phyloP scores from a whole-genome alignment of 2,888 invertebrate genomes.

The Drosophila kuntzei region DNA sequence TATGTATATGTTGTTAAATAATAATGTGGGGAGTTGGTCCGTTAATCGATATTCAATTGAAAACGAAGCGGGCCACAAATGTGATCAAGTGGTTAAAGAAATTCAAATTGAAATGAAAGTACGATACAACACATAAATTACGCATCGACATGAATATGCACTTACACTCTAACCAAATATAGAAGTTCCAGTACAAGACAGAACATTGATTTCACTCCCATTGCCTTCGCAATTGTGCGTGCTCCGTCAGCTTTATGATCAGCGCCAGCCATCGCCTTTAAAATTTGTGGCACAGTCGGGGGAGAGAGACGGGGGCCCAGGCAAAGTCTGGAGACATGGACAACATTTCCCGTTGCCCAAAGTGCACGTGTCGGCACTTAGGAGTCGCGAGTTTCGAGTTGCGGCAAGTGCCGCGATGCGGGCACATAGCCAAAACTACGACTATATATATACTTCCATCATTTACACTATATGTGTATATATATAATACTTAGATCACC shows the following conservation, averaged over 20 bases:
- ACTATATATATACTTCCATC: constrained; percentile 1
- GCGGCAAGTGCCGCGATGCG: constrained; percentile 71
- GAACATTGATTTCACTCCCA: constrained; percentile 70
- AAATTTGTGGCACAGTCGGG: constrained; percentile 30
- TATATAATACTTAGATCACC: constrained; percentile 20
- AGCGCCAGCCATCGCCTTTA: constrained; percentile 44
- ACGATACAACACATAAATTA: constrained; percentile 32
- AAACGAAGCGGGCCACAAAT: constrained; percentile 16
- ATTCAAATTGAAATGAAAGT: constrained; percentile 33
- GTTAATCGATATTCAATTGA: constrained; percentile 41
- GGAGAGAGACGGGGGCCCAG: not conserved
- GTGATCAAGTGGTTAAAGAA: constrained; percentile 46
- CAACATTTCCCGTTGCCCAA: constrained; percentile 50
- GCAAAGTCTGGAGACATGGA: constrained; percentile 22
- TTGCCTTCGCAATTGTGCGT: constrained; percentile 25
- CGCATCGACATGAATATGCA: constrained; percentile 32
- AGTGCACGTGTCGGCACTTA: constrained; percentile 76
- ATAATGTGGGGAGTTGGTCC: not conserved
- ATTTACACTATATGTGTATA: not conserved
- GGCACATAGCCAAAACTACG: constrained; percentile 59
- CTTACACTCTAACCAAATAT: constrained; percentile 49
- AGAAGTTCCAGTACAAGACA: constrained; percentile 27
- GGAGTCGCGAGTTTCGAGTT: constrained; percentile 9
- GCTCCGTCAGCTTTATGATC: constrained; percentile 48
- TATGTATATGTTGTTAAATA: not conserved